Evolutionary conservation across 2,888 invertebrate species (phyloP).

Genomic region (Yponomeuta plumbellus): DNA sequence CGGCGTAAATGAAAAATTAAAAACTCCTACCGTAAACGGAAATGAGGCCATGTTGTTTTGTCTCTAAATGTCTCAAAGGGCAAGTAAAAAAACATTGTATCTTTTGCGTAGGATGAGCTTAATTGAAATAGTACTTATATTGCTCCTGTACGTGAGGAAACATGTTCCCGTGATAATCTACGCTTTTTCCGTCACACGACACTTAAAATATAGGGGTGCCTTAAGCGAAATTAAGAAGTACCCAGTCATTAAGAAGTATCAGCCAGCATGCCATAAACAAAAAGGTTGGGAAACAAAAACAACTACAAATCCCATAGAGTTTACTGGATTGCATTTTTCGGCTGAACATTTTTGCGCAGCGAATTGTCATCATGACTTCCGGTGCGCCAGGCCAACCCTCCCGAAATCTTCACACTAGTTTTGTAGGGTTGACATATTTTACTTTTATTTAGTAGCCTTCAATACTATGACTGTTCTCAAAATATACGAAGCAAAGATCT

Average conservation of each 20-base stretch:
- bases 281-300: not conserved
- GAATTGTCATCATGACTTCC: conserved; percentile 1
- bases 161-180: not conserved
- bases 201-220: conserved; percentile 12
- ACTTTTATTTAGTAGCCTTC: not conserved
- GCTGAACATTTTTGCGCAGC: conserved; percentile 1
- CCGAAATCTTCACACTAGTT: not conserved
- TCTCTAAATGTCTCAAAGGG: conserved; percentile 40
- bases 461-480: too few relatives aligned
- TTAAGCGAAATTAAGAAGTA: not conserved
- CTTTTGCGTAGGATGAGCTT: not conserved
- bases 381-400: conserved; percentile 6
- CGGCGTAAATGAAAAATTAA: conserved; percentile 68
- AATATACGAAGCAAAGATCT: too few relatives aligned
- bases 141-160: too few relatives aligned
- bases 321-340: not conserved
- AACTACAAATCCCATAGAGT: not conserved
- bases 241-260: not conserved
- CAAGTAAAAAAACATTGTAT: conserved; percentile 39
- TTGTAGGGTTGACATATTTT: not conserved
- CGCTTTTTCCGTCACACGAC: not conserved
- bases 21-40: conserved; percentile 58
- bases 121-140: not conserved
- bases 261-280: not conserved
- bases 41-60: conserved; percentile 53